Conservation (phyloP, 2,113 vertebrate genomes). For the Lontra canadensis region DNA sequence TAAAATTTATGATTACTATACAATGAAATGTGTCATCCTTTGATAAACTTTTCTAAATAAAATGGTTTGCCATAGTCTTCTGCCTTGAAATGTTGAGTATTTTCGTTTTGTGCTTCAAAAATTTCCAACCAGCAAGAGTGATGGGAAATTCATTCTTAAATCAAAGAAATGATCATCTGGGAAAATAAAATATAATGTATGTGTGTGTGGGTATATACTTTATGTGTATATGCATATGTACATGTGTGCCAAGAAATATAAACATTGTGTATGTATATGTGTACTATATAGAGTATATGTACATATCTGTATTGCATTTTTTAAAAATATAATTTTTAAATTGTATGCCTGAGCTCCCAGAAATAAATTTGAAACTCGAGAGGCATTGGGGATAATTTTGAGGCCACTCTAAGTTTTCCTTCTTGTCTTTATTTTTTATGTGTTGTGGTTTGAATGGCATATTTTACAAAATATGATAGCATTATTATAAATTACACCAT, state of each 20-base stretch:
- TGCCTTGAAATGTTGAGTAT: neutral
- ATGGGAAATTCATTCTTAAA: neutral
- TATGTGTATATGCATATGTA: neutral
- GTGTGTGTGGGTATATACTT: no score
- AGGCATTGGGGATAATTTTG: neutral
- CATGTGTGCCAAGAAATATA: neutral
- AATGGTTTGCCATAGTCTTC: neutral
- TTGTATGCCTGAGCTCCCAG: neutral
- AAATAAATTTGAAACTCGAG: neutral
- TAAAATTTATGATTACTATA: neutral
- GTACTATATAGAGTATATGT: neutral
- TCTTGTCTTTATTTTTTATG: neutral
- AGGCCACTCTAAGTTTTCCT: neutral
- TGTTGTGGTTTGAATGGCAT: neutral
- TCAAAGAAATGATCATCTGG: neutral
- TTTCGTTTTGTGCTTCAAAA: neutral
- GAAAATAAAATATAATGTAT: neutral
- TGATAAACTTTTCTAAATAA: neutral
- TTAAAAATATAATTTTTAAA: neutral
- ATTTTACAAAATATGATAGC: neutral
- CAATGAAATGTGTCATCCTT: neutral
- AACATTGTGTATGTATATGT: neutral
- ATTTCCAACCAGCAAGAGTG: neutral
- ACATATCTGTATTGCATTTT: neutral
- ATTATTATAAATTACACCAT: neutral